phyloP scores from a whole-genome alignment of 2,888 invertebrate genomes.

The Branchellion lobata region DNA sequence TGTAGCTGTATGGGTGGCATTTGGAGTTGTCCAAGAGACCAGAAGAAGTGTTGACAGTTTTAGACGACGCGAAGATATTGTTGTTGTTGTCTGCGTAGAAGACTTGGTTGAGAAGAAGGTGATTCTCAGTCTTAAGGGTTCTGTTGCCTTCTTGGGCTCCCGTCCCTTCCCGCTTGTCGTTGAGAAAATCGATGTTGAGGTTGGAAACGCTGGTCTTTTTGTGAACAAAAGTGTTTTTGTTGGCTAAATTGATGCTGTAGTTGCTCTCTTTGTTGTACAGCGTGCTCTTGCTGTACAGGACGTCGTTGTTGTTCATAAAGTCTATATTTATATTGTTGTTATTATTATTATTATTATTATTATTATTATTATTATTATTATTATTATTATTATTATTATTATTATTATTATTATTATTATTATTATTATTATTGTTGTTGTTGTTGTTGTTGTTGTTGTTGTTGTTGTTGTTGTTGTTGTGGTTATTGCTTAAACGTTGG shows the following conservation, averaged over 20 bases:
- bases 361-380: background rate
- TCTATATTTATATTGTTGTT: background rate
- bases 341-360: background rate
- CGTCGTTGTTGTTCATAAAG: background rate
- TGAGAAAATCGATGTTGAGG: background rate
- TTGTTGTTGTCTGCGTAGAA: background rate
- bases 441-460: background rate
- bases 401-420: background rate
- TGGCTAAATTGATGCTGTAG: background rate
- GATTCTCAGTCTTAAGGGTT: background rate
- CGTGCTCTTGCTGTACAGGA: background rate
- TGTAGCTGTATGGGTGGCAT: slow-evolving; percentile 24
- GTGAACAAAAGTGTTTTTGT: background rate
- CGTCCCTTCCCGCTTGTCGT: background rate
- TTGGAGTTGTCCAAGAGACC: background rate
- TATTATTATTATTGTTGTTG: background rate
- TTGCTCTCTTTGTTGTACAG: slow-evolving; percentile 5
- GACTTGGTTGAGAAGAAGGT: background rate
- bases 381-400: background rate
- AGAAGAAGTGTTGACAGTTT: background rate
- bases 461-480: background rate
- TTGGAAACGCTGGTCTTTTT: background rate
- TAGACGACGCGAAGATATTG: background rate
- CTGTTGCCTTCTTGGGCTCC: too few species aligned
- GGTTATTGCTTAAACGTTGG: too few species aligned